A percentile compares a stretch with the other conserved stretches of the same genome.
Conservation (phyloP, 2,797 vertebrate species). For the Phoebastria nigripes region DNA sequence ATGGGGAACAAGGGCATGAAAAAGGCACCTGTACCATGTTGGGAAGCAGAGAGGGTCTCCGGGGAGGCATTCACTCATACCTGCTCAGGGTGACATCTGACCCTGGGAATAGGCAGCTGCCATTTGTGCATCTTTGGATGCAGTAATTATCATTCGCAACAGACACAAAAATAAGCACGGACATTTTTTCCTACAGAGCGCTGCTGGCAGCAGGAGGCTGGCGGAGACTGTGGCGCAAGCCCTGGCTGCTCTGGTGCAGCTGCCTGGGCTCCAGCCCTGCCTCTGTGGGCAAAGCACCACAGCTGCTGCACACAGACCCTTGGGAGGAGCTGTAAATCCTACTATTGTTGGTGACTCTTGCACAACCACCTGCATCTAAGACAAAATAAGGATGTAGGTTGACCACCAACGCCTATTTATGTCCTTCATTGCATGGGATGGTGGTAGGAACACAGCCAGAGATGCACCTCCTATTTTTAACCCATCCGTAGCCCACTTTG, state of each 20-base stretch:
- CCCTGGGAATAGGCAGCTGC: background rate
- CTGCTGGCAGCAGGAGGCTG: background rate
- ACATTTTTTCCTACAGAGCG: background rate
- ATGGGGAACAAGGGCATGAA: background rate
- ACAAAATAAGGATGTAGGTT: background rate
- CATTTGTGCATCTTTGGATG: background rate
- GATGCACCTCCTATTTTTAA: background rate
- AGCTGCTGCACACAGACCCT: background rate
- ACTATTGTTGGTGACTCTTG: background rate
- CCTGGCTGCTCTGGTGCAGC: background rate
- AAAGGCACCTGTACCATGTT: background rate
- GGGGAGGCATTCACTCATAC: background rate
- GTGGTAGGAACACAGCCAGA: background rate
- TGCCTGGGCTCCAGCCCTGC: background rate
- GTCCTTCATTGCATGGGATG: background rate
- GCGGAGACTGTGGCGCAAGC: fast-evolving
- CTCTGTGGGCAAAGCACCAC: background rate
- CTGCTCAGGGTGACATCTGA: background rate
- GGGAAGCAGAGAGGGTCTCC: background rate
- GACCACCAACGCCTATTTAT: background rate
- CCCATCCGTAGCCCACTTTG: background rate
- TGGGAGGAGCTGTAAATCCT: background rate
- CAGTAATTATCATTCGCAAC: background rate
- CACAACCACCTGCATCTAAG: background rate
- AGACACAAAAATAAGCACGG: background rate